Evolutionary conservation across 2,888 invertebrate genomes (phyloP).

Genomic region (Petrophora chlorosata): DNA sequence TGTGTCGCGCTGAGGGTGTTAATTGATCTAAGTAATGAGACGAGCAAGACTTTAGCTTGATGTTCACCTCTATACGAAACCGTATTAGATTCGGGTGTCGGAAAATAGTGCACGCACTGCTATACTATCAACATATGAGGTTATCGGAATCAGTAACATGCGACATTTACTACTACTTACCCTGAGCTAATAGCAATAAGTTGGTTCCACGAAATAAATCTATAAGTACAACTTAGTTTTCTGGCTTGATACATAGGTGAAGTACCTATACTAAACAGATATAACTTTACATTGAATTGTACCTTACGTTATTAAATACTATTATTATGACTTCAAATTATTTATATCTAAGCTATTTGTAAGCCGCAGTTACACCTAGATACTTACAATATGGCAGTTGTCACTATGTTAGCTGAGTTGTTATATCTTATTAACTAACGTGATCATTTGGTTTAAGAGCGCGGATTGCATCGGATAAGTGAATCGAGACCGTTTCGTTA

Average conservation of each 20-base stretch:
- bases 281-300: slow-evolving; percentile 55
- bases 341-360: slow-evolving; percentile 57
- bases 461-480: slow-evolving; percentile 56
- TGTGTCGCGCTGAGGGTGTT: too few relatives aligned
- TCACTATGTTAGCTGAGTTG: slow-evolving; percentile 82
- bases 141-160: too few relatives aligned
- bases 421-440: slow-evolving; percentile 51
- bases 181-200: neutral
- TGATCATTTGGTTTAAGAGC: slow-evolving; percentile 65
- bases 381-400: slow-evolving; percentile 83
- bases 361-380: slow-evolving; percentile 69
- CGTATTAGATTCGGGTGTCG: too few relatives aligned
- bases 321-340: slow-evolving; percentile 82
- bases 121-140: too few relatives aligned
- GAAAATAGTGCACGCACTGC: too few relatives aligned
- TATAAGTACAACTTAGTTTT: slow-evolving; percentile 14
- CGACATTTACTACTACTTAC: too few relatives aligned
- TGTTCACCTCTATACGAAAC: too few relatives aligned
- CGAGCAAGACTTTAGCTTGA: too few relatives aligned
- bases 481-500: slow-evolving; percentile 35
- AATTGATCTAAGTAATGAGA: too few relatives aligned
- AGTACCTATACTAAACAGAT: slow-evolving; percentile 38
- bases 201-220: slow-evolving; percentile 4
- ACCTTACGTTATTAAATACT: slow-evolving; percentile 79
- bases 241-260: slow-evolving; percentile 23